A percentile compares a stretch with the other conserved stretches of the same genome.
These are phyloP conservation scores for Pardalotus punctatus DNA, from an alignment of 2,113 vertebrate genomes.

Conservation along the genomic window DNA sequence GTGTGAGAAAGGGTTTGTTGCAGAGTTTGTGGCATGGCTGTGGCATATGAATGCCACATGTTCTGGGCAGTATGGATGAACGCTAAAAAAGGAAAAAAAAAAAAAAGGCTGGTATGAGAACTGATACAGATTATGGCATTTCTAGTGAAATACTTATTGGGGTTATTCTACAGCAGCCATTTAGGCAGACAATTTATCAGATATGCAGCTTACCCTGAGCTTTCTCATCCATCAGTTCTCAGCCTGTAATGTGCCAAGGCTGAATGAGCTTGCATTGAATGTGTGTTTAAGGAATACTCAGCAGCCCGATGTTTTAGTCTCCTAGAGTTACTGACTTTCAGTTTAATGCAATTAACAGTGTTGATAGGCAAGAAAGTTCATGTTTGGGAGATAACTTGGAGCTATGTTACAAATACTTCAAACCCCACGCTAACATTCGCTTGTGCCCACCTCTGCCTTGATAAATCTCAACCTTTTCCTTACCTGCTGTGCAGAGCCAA, in stretches of 20 bases:
- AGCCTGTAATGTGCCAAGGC: not conserved
- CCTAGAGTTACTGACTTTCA: not conserved
- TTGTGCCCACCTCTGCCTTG: not conserved
- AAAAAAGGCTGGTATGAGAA: not conserved
- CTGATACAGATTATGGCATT: not conserved
- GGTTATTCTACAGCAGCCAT: not conserved
- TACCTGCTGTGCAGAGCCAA: not conserved
- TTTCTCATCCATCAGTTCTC: not conserved
- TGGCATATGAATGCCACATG: fast-evolving
- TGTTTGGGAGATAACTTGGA: not conserved
- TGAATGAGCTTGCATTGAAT: not conserved
- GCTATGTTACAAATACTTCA: not conserved
- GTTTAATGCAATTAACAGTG: not conserved
- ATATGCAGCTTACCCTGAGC: not conserved
- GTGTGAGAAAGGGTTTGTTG: not conserved
- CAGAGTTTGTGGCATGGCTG: not conserved
- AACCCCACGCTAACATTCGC: not conserved
- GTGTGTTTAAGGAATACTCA: not conserved
- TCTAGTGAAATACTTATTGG: not conserved
- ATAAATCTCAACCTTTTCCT: not conserved
- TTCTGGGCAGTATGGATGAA: not conserved
- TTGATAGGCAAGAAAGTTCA: not conserved
- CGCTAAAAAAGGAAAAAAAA: not conserved
- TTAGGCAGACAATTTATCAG: not conserved
- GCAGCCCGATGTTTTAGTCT: not conserved